Conservation (phyloP, 2,797 vertebrate species). For the Psittacula echo region DNA sequence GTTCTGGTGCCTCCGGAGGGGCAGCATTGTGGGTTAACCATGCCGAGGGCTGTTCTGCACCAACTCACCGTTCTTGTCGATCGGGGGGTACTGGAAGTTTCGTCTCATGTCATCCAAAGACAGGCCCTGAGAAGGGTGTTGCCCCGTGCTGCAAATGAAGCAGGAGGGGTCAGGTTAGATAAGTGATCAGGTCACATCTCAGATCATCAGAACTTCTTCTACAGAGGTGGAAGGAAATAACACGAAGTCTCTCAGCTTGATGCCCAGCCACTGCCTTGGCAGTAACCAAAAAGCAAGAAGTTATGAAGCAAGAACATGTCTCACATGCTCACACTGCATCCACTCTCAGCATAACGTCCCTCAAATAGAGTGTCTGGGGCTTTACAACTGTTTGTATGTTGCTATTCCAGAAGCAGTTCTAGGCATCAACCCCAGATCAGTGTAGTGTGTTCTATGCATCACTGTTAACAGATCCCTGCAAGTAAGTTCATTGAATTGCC, state of each 20-base stretch:
- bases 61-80: conserved; percentile 90
- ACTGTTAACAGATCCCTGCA: conserved; percentile 49
- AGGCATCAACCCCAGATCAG: not conserved
- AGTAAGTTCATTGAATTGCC: not conserved
- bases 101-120: conserved; percentile 90
- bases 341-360: not conserved
- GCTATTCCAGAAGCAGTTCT: not conserved
- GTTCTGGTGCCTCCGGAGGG: not conserved
- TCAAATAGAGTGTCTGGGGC: not conserved
- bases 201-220: not conserved
- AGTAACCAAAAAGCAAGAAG: not conserved
- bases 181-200: not conserved
- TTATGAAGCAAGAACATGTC: not conserved
- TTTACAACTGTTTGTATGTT: not conserved
- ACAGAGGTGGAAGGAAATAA: not conserved
- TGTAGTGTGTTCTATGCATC: conserved; percentile 50
- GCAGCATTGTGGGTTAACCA: not conserved
- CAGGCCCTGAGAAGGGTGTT: conserved; percentile 81
- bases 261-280: not conserved
- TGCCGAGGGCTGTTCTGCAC: not conserved
- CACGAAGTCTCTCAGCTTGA: not conserved
- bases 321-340: not conserved
- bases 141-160: conserved; percentile 77
- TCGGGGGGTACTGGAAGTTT: conserved; percentile 85
- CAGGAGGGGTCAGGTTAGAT: not conserved